These are phyloP conservation scores for Daubentonia madagascariensis DNA, from an alignment of 2,113 vertebrate species.

Conservation along the genomic window DNA sequence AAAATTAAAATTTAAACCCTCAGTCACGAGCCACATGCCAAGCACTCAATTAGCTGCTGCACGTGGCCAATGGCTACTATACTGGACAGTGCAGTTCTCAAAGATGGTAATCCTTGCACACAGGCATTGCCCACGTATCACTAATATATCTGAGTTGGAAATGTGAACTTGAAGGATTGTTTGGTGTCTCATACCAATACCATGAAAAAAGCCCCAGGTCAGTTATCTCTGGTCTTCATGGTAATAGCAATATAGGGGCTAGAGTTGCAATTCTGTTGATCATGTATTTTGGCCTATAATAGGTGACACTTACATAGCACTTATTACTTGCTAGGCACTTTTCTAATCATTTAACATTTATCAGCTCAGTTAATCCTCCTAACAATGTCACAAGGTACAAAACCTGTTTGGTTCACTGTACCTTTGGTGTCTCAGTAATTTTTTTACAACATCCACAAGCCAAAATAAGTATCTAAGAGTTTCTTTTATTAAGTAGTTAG, in stretches of 20 bases:
- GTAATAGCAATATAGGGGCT: neutral
- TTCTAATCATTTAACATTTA: neutral
- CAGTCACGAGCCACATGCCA: neutral
- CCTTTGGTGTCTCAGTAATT: neutral
- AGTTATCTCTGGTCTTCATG: neutral
- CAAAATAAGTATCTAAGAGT: neutral
- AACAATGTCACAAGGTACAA: neutral
- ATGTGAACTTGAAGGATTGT: neutral
- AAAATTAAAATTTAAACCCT: neutral
- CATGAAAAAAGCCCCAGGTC: neutral
- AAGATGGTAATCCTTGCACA: neutral
- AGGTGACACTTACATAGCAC: neutral
- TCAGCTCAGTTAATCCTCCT: neutral
- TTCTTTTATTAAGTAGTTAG: neutral
- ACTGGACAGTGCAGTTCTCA: neutral
- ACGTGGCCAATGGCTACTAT: too few relatives aligned
- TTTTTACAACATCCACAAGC: neutral
- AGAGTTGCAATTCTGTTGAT: neutral
- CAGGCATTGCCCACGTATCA: neutral
- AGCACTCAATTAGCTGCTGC: neutral
- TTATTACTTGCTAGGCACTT: neutral
- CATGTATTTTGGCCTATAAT: neutral
- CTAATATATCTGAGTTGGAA: neutral
- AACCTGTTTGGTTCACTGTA: neutral
- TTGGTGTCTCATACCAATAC: neutral